phyloP scores from a whole-genome alignment of 2,888 invertebrate species.

The Drosophila affinis region DNA sequence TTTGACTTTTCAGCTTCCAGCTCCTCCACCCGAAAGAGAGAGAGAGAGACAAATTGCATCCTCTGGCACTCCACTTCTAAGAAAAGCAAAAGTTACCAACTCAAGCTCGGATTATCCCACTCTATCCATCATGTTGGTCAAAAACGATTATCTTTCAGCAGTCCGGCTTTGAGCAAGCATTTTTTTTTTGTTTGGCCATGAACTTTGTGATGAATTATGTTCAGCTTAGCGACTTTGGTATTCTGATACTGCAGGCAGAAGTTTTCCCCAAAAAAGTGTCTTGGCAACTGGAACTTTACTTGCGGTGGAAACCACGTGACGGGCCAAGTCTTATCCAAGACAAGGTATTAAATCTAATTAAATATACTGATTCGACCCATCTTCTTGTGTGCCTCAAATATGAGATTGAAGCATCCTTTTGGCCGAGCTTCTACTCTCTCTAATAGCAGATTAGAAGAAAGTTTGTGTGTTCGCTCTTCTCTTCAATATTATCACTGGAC shows the following conservation, averaged over 20 bases:
- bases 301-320: constrained; percentile 11
- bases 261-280: constrained; percentile 1
- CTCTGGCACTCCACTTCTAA: too few species aligned
- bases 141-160: not conserved
- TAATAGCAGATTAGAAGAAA: too few species aligned
- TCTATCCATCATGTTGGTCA: not conserved
- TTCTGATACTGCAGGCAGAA: not conserved
- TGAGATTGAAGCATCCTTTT: not conserved
- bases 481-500: too few species aligned
- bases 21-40: too few species aligned
- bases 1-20: too few species aligned
- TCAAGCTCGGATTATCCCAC: too few species aligned
- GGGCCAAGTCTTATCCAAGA: constrained; percentile 17
- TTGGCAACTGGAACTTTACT: not conserved
- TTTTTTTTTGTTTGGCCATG: not conserved
- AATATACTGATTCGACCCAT: constrained; percentile 18
- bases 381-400: not conserved
- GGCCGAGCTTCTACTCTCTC: not conserved
- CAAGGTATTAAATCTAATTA: constrained; percentile 38
- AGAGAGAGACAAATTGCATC: too few species aligned
- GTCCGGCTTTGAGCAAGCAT: not conserved
- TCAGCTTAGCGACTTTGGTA: not conserved
- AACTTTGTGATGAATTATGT: not conserved
- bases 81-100: too few species aligned
- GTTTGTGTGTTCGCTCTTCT: too few species aligned